Conservation (phyloP, 2,797 vertebrate species). For the Acridotheres tristis region DNA sequence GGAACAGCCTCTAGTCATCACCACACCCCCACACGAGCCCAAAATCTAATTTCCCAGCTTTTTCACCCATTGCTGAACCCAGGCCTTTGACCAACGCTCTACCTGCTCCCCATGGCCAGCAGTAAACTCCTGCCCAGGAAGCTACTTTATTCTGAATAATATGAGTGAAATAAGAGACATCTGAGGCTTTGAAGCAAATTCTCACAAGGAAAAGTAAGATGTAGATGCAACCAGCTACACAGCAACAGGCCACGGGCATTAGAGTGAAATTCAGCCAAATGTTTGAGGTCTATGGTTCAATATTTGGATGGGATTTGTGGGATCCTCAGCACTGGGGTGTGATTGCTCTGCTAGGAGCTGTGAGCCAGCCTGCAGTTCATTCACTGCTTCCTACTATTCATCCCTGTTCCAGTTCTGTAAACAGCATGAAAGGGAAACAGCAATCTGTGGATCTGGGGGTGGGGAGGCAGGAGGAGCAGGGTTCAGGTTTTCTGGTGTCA, state of each 20-base stretch:
- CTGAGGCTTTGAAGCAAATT: neutral
- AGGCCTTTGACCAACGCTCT: neutral
- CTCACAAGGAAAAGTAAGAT: neutral
- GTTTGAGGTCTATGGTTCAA: neutral
- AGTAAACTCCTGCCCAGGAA: neutral
- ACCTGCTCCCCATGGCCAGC: neutral
- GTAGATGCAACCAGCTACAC: fast-evolving
- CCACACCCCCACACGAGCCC: neutral
- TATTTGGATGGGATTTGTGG: neutral
- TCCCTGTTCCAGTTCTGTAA: neutral
- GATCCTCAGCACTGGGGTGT: neutral
- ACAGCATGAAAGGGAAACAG: neutral
- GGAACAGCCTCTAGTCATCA: neutral
- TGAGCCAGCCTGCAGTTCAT: neutral
- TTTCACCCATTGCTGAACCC: neutral
- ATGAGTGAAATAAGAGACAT: neutral
- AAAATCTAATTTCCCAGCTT: neutral
- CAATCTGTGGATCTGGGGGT: neutral
- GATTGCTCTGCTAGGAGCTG: neutral
- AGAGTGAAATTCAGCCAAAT: neutral
- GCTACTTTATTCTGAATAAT: neutral
- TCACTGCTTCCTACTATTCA: neutral
- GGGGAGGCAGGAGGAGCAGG: neutral
- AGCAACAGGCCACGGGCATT: neutral
- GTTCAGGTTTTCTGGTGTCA: neutral